Base-by-base conservation (phyloP, 2,888 invertebrate species). In the Idaea straminata region DNA sequence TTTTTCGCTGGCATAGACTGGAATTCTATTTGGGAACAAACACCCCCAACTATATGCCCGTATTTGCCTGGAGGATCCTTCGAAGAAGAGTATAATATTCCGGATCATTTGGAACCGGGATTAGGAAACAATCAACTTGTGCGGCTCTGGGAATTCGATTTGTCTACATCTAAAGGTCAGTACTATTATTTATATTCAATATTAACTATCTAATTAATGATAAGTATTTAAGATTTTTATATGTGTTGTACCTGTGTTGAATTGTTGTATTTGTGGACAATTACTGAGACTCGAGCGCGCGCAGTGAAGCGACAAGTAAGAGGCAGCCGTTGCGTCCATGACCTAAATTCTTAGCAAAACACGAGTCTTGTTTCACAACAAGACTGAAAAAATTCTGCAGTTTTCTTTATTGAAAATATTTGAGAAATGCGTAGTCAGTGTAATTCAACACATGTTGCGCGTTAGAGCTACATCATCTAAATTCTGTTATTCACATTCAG, bases 1-100 rank as follows among this genome's bases (percentile, higher is more conserved):
- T 98, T 99, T 88, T 99, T 99, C 85, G 91, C 94, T 63, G 96
- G 95, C 58, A 94, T 98, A 64, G 95, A 97, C 78, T 99, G 98
- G 95, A 96, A 97, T 63, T 95, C 95, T 59, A 91, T 99, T 65
- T 95, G 95, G 80, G 93, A 94, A 63, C 95, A 96, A 79, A 96
- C 95, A 58, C 98, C 98, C 35, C 98, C 99, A 0, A 95, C 94
- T 69, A 96, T 98, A 69, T 95, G 95, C 81, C 96, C 97, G 0
- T 97, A 96, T 83, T 91, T 97, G 76, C 97, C 97, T 3, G 96
- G 97, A 63, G 91, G 92, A 62, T 87, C 90, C 15, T 93, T 95
- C 67, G 95, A 96, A 77, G 96, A 96, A 72, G 94, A 95, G 74
- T 96, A 95, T 80, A 94, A 94, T 69, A 93, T 96, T 64, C 96